A percentile compares a stretch with the other conserved stretches of the same genome.
Conservation (phyloP, 2,888 invertebrate species). For the Adela reaumurella region DNA sequence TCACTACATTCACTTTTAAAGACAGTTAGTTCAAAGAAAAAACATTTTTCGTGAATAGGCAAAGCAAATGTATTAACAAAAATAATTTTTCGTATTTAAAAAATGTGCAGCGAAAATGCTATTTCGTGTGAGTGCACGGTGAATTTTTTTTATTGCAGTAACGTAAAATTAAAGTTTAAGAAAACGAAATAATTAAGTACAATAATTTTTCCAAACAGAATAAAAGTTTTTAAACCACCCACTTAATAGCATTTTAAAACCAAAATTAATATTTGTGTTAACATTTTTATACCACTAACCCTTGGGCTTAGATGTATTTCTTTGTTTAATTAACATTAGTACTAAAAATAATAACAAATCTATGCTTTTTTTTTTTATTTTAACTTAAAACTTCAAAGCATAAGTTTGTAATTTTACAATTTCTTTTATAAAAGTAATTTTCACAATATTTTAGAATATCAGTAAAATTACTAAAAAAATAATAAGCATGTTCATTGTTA, state of each 20-base stretch:
- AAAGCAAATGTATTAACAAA: constrained; percentile 56
- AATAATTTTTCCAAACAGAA: neutral
- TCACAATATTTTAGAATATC: constrained; percentile 6
- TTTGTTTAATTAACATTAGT: too few relatives aligned
- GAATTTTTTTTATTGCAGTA: constrained; percentile 1
- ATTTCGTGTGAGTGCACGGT: neutral
- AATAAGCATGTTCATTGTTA: too few relatives aligned
- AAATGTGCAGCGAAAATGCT: constrained; percentile 6
- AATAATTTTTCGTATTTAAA: constrained; percentile 23
- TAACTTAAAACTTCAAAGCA: constrained; percentile 2
- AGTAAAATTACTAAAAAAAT: constrained; percentile 4
- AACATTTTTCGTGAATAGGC: constrained; percentile 21
- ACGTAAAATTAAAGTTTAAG: neutral
- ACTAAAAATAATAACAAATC: too few relatives aligned
- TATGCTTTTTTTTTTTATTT: too few relatives aligned
- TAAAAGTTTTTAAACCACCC: too few relatives aligned
- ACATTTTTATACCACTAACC: too few relatives aligned
- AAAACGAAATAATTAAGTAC: constrained; percentile 6
- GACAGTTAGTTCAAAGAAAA: constrained; percentile 56
- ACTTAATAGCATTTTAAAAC: too few relatives aligned
- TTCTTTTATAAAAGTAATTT: constrained; percentile 2
- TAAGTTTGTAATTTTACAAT: constrained; percentile 3
- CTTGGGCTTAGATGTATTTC: too few relatives aligned
- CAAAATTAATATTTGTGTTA: too few relatives aligned
- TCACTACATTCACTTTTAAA: constrained; percentile 45